These are phyloP conservation scores for Pheosia gnoma DNA, from an alignment of 2,888 invertebrate genomes.

Conservation along the genomic window DNA sequence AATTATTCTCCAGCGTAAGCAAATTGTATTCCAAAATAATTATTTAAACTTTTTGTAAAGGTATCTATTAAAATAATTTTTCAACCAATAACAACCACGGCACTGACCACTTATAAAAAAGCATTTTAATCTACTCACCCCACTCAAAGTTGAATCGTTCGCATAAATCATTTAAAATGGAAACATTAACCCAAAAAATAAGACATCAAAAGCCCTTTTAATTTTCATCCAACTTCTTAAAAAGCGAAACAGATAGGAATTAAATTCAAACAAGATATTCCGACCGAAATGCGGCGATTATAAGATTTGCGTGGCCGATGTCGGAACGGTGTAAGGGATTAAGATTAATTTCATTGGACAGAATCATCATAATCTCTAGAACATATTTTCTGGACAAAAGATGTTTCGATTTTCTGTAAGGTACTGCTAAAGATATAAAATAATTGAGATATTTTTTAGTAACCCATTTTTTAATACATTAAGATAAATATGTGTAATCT, in stretches of 20 bases:
- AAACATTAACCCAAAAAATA: constrained; percentile 3
- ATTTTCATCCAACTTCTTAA: constrained; percentile 2
- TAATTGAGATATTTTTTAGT: no score
- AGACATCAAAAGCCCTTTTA: constrained; percentile 3
- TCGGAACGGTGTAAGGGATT: constrained; percentile 1
- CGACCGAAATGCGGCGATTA: neutral
- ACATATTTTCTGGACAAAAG: no score
- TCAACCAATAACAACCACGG: no score
- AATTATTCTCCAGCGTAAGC: no score
- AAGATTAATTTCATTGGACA: neutral
- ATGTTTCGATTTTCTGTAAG: no score
- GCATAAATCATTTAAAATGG: constrained; percentile 2
- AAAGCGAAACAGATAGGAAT: constrained; percentile 2
- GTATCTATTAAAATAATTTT: no score
- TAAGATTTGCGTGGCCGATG: constrained; percentile 2
- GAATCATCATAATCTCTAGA: neutral
- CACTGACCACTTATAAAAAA: neutral
- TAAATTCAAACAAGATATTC: constrained; percentile 4
- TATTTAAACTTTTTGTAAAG: no score
- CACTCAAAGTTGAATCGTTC: neutral
- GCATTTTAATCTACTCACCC: neutral
- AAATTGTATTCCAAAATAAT: no score
- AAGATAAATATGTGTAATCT: no score
- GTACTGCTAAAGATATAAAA: no score
- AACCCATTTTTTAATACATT: no score